Percentiles rank a stretch among this genome's conserved stretches.
Conservation (phyloP, 2,888 invertebrate genomes). For the Thera obeliscata region DNA sequence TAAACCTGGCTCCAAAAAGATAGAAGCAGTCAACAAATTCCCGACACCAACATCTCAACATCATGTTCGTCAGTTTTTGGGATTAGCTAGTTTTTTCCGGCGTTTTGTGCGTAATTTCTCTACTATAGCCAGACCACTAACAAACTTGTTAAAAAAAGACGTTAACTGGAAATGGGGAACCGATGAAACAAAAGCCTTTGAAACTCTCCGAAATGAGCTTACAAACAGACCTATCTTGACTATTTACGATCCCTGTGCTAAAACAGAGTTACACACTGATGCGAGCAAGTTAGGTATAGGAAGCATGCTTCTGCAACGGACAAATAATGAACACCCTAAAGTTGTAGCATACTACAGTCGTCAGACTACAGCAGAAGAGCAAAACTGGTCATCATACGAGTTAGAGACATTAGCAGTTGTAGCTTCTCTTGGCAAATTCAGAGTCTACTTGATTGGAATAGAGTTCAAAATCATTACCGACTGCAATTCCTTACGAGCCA, state of each 20-base stretch:
- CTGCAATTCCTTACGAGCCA: not conserved
- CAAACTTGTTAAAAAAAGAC: not conserved
- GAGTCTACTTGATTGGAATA: not conserved
- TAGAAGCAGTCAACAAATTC: not conserved
- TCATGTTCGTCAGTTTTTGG: not conserved
- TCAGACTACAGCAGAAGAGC: not conserved
- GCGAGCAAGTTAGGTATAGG: not conserved
- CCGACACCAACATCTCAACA: not conserved
- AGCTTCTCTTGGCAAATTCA: not conserved
- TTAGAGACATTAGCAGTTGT: not conserved
- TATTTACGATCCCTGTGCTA: not conserved
- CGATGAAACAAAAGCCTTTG: not conserved
- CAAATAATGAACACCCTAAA: not conserved
- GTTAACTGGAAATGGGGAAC: not conserved
- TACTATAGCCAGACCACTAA: not conserved
- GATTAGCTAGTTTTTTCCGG: not conserved
- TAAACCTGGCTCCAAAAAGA: no score
- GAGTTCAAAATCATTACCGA: not conserved
- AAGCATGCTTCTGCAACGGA: not conserved
- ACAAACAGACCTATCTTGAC: not conserved
- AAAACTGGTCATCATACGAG: not conserved
- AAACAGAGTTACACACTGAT: not conserved
- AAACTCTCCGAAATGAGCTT: not conserved
- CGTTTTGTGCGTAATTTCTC: not conserved
- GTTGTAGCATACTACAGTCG: not conserved